Conservation (phyloP, 2,797 vertebrate species). For the Danio jaintianensis region DNA sequence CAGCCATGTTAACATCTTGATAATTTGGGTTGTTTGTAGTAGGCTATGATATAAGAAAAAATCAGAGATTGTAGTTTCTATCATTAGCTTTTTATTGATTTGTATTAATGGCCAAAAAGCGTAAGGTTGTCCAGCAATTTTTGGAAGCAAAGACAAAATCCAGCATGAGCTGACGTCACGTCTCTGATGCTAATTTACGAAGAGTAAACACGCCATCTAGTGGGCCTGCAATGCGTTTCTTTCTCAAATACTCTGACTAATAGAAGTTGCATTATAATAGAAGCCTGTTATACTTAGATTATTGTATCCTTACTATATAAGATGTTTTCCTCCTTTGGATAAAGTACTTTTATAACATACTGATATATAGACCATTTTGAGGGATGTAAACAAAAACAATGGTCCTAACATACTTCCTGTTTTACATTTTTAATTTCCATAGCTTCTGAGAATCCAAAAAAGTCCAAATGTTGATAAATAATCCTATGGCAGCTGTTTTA, state of each 20-base stretch:
- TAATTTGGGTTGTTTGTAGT: background rate
- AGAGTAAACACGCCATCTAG: slow-evolving; percentile 16
- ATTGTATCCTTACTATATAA: background rate
- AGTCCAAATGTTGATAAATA: too few relatives aligned
- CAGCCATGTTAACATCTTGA: too few relatives aligned
- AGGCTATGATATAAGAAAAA: background rate
- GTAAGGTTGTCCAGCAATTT: background rate
- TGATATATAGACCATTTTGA: too few relatives aligned
- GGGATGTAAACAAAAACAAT: too few relatives aligned
- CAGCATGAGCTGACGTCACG: too few relatives aligned
- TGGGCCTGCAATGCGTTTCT: background rate
- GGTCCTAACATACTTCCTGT: too few relatives aligned
- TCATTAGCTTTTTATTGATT: slow-evolving; percentile 3
- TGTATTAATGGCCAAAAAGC: background rate
- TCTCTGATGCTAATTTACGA: background rate
- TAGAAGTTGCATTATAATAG: background rate
- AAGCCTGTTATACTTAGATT: background rate
- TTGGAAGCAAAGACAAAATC: background rate
- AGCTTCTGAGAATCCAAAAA: too few relatives aligned
- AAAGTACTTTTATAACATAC: background rate
- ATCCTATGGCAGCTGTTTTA: too few relatives aligned
- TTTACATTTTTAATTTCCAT: too few relatives aligned
- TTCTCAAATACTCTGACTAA: background rate
- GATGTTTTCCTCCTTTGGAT: background rate
- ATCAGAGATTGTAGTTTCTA: background rate